phyloP scores from a whole-genome alignment of 1,140 invertebrate species.

The Monomorium pharaonis region DNA sequence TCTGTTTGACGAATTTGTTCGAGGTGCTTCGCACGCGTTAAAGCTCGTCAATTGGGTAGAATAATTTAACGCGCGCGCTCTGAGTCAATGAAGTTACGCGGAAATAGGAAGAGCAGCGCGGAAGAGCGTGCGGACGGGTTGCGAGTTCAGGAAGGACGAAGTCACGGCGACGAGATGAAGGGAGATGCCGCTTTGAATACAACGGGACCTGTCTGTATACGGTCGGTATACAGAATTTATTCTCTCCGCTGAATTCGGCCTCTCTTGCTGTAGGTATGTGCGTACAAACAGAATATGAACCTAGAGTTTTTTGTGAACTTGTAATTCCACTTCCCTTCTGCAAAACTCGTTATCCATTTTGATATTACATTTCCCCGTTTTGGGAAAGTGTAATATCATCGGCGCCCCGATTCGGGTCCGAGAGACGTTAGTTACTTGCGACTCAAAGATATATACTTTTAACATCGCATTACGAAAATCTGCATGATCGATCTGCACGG shows the following conservation, averaged over 20 bases:
- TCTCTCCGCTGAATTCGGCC: constrained; percentile 60
- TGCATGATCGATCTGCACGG: constrained; percentile 31
- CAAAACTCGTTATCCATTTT: constrained; percentile 23
- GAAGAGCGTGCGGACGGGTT: constrained; percentile 27
- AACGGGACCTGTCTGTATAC: not conserved
- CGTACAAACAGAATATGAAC: constrained; percentile 64
- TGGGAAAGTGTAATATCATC: constrained; percentile 60
- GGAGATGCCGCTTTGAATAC: constrained; percentile 43
- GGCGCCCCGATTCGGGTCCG: constrained; percentile 19
- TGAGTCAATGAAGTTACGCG: constrained; percentile 53
- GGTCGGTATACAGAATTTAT: constrained; percentile 66
- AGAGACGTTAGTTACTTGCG: not conserved
- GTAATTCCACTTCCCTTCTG: not conserved
- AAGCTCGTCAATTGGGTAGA: constrained; percentile 54
- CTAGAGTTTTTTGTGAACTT: constrained; percentile 53
- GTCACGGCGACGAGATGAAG: constrained; percentile 43
- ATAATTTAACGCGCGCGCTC: constrained; percentile 20
- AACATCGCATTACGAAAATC: not conserved
- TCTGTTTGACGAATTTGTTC: not conserved
- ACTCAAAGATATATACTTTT: constrained; percentile 13
- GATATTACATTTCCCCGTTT: no score
- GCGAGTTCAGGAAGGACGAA: constrained; percentile 58
- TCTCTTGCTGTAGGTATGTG: not conserved
- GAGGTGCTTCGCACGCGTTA: constrained; percentile 48
- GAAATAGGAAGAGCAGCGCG: constrained; percentile 13